Evolutionary conservation across 2,797 vertebrate species (phyloP), one percentile per base, ranked within the genome.

Genomic region (Delichon dasypus): DNA sequence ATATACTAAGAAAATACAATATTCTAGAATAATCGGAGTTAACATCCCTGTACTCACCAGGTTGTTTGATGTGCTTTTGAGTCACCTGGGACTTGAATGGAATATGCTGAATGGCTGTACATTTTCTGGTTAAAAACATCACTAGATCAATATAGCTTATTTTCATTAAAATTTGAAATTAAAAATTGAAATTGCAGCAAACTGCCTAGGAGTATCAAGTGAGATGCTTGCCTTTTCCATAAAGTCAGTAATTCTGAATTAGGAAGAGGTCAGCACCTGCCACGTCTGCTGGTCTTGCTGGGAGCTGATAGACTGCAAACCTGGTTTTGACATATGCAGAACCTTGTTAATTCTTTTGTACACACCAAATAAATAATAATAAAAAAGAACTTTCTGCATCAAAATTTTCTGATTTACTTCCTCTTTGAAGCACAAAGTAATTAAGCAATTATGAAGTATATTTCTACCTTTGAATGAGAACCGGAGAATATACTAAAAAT

Each of bases 111-210:
- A 92, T 34, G 29, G 48, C 30, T 81, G n/a, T 62, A 14, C 26
- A 47, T 85, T 94, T 96, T 90, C 77, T 81, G 91, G 66, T 96
- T 95, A 93, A 91, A 92, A 85, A 32, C 16, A 26, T 11, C 29
- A 40, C 78, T 61, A 85, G n/a, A 71, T 75, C 14, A 55, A 85
- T 93, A 62, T 18, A 5, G 11, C 32, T 91, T 82, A 62, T 83
- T 88, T 94, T 55, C 85, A 71, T 78, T 77, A 93, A 94, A 93
- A 91, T 13, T 80, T 61, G 73, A 96, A 97, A 94, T 89, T 78
- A 93, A 65, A 45, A 64, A 19, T 30, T 45, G 32, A 20, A 64
- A 54, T 93, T 80, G 22, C 44, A 64, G 26, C 12, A 85, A 89
- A 74, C 27, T 44, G 25, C 25, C 54, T 82, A 60, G 55, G 65